Evolutionary conservation across 2,888 invertebrate genomes (phyloP), one percentile per base, ranked within the genome.

Genomic region (Bhutanitis thaidina): DNA sequence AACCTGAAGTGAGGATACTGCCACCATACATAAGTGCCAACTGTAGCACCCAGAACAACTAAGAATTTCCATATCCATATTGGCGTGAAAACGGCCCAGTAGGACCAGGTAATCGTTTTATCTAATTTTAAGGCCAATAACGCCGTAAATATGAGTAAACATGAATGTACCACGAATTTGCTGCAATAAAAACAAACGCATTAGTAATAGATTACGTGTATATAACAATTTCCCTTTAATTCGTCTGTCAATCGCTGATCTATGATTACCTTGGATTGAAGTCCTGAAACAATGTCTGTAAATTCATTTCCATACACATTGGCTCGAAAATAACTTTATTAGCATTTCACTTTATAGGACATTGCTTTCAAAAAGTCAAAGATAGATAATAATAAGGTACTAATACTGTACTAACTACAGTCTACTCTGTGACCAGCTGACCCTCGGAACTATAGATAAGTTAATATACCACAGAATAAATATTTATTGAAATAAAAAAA

Each of bases 31-130:
- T 96, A 95, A 63, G 97, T 96, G 44, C 99, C 99, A 52, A 98
- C 92, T 40, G 94, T 92, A 36, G 98, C 98, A 53, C 98, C 99
- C 48, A 94, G 73, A 35, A 98, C 94, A 12, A 97, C 98, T 74
- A 98, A 91, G 56, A 93, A 92, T 78, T 99, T 99, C 98, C 99
- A 99, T 63, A 98, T 93, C 98, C 98, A 99, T 73, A 99, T 94
- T 44, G 99, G 99, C 14, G 95, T 92, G 82, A 99, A 99, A 37
- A 99, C 94, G 7, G 96, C 94, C 98, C 98, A 98, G 83, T 95
- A 98, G 41, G 96, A 97, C 96, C 98, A 98, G 73, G 95, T 92
- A 74, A 96, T 94, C 54, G 93, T 92, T 57, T 94, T 93, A 89
- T 99, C 99, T 63, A 98, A 90, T 68, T 96, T 93, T 67, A 99